Percentiles rank a stretch among this genome's conserved stretches.
Evolutionary conservation across 2,888 invertebrate species (phyloP).

Genomic region (Ophioninae sp.): DNA sequence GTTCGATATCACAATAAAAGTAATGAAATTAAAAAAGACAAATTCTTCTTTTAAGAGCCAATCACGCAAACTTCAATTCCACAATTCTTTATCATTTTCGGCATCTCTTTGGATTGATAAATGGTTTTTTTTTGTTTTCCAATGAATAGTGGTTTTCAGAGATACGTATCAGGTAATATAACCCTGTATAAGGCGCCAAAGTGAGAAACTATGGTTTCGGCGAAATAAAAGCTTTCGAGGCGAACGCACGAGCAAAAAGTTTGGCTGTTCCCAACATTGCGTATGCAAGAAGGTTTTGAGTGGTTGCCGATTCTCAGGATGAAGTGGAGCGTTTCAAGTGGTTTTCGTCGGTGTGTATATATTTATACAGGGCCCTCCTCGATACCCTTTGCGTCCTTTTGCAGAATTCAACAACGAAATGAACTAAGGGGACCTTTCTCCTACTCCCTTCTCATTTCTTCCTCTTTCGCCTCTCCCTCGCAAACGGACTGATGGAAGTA

Average conservation of each 20-base stretch:
- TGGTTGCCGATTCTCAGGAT: slow-evolving; percentile 33
- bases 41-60: too few relatives aligned
- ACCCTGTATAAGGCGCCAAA: not conserved
- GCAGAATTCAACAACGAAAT: slow-evolving; percentile 59
- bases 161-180: not conserved
- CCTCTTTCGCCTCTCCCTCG: not conserved
- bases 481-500: slow-evolving; percentile 47
- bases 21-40: too few relatives aligned
- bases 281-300: slow-evolving; percentile 11
- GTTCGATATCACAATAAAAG: too few relatives aligned
- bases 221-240: slow-evolving; percentile 27
- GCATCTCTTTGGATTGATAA: not conserved
- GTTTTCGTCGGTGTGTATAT: slow-evolving; percentile 12
- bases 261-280: slow-evolving; percentile 19
- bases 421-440: slow-evolving; percentile 43
- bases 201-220: not conserved
- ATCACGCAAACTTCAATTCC: too few relatives aligned
- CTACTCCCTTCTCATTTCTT: not conserved
- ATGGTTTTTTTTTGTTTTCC: not conserved
- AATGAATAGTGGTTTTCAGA: not conserved
- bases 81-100: not conserved
- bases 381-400: slow-evolving; percentile 42
- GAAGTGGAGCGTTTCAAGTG: slow-evolving; percentile 9
- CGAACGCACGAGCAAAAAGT: slow-evolving; percentile 3
- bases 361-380: slow-evolving; percentile 1